Evolutionary conservation across 2,113 vertebrate species (phyloP).

Genomic region (Aix galericulata): DNA sequence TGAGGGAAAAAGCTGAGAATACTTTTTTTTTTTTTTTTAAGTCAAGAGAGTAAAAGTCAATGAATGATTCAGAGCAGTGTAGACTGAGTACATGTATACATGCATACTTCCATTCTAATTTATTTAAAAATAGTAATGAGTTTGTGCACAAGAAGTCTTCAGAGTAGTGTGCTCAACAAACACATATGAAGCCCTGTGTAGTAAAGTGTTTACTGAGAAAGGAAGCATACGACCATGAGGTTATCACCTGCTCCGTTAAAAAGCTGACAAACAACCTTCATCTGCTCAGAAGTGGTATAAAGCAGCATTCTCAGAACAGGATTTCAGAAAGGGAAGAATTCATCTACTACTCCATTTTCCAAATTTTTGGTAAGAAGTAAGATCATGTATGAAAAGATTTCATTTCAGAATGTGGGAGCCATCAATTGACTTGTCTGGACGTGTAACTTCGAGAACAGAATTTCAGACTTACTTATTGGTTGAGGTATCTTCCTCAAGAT

Average conservation of each 20-base stretch:
- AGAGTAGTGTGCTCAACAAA: not conserved
- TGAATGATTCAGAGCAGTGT: not conserved
- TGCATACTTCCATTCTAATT: not conserved
- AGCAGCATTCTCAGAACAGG: not conserved
- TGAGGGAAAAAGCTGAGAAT: not conserved
- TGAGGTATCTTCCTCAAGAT: not conserved
- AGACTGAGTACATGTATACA: not conserved
- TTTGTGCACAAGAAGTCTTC: not conserved
- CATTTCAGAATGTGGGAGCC: not conserved
- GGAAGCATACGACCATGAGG: not conserved
- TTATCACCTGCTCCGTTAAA: not conserved
- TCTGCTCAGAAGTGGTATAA: not conserved
- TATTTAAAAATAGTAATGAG: not conserved
- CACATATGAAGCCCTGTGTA: not conserved
- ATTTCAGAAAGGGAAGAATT: not conserved
- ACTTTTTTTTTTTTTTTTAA: not conserved
- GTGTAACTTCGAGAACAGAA: not conserved
- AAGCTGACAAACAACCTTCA: not conserved
- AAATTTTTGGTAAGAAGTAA: not conserved
- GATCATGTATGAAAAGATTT: not conserved
- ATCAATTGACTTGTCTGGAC: fast-evolving
- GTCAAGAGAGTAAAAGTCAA: not conserved
- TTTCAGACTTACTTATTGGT: not conserved
- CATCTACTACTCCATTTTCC: not conserved
- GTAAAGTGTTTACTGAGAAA: not conserved